These are phyloP conservation scores for Dilophus febrilis DNA, from an alignment of 2,888 invertebrate species.

Conservation along the genomic window DNA sequence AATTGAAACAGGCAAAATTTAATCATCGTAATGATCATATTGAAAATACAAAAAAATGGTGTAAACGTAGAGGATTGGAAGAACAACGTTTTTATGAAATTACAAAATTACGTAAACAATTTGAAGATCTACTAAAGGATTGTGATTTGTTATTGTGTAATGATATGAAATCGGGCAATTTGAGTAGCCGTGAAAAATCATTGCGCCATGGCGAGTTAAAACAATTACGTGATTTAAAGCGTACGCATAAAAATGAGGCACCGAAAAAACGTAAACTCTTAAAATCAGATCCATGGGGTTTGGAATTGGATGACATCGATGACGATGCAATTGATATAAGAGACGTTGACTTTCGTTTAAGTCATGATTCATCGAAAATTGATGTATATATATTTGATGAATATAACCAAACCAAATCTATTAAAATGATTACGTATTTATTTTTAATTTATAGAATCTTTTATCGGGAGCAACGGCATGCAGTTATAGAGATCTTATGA, in stretches of 20 bases:
- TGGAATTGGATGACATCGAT: slow-evolving; percentile 41
- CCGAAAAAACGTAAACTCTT: slow-evolving; percentile 57
- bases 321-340: slow-evolving; percentile 49
- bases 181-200: slow-evolving; percentile 58
- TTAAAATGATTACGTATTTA: no score
- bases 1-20: slow-evolving; percentile 44
- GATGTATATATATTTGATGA: no score
- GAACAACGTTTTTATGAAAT: slow-evolving; percentile 96
- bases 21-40: slow-evolving; percentile 11
- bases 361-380: slow-evolving; percentile 55
- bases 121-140: slow-evolving; percentile 62
- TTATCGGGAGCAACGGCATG: slow-evolving; percentile 44
- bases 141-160: slow-evolving; percentile 40
- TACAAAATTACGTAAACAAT: slow-evolving; percentile 80
- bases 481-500: slow-evolving; percentile 46
- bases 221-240: slow-evolving; percentile 64
- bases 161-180: slow-evolving; percentile 30
- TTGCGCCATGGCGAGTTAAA: slow-evolving; percentile 79
- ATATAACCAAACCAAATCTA: no score
- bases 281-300: slow-evolving; percentile 50
- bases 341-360: slow-evolving; percentile 74
- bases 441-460: slow-evolving; percentile 32
- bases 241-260: slow-evolving; percentile 52
- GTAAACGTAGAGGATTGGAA: slow-evolving; percentile 74
- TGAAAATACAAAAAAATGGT: slow-evolving; percentile 57